Percentiles rank a stretch among this genome's conserved stretches.
Conservation (phyloP, 2,113 vertebrate genomes). For the Stercorarius parasiticus region DNA sequence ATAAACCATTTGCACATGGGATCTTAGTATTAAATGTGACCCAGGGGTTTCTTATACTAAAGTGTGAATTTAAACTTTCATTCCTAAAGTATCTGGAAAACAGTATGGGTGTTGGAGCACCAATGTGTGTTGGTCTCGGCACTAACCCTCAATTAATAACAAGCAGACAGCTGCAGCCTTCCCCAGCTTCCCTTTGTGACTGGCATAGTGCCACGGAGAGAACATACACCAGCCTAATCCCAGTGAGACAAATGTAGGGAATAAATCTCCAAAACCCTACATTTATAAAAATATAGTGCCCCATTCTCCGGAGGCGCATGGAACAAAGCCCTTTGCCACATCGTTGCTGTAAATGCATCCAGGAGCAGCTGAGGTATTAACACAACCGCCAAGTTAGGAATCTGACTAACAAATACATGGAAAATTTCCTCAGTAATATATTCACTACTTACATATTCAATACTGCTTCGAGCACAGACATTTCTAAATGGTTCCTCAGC, state of each 20-base stretch:
- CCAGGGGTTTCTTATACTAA: neutral
- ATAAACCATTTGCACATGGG: neutral
- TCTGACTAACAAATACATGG: constrained; percentile 60
- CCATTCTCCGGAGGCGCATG: neutral
- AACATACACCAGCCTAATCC: neutral
- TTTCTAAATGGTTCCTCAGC: constrained; percentile 19
- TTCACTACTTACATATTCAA: constrained; percentile 56
- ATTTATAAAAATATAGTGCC: constrained; percentile 13
- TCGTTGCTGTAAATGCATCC: constrained; percentile 2
- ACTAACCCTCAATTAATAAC: constrained; percentile 16
- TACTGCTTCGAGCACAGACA: neutral
- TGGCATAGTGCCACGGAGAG: neutral
- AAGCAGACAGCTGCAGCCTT: constrained; percentile 48
- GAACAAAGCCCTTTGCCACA: constrained; percentile 42
- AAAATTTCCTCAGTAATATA: constrained; percentile 48
- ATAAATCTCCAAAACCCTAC: constrained; percentile 12
- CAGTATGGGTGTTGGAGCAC: constrained; percentile 10
- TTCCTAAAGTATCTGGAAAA: constrained; percentile 12
- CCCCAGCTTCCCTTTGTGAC: constrained; percentile 4
- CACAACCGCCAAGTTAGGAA: neutral
- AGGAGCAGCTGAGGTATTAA: constrained; percentile 49
- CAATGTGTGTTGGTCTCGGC: neutral
- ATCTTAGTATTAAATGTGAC: neutral
- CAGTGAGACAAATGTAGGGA: constrained; percentile 3
- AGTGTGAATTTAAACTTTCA: neutral